phyloP scores from a whole-genome alignment of 2,113 vertebrate genomes.

The Nibea albiflora region DNA sequence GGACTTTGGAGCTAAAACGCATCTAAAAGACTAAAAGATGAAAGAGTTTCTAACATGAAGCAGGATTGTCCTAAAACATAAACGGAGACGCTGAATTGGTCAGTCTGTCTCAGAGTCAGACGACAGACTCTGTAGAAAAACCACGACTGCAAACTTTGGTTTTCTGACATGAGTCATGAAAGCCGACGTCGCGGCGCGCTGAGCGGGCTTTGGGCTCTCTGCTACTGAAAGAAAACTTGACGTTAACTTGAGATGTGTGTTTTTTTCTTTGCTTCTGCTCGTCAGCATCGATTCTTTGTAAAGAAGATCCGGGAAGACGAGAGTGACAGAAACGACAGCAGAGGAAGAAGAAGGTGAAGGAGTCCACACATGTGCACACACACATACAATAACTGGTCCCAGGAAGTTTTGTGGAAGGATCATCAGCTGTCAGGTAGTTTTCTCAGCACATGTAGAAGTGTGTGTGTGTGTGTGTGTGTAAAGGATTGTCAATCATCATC shows the following conservation, averaged over 20 bases:
- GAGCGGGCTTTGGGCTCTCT: not conserved
- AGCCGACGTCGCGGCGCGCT: rapidly evolving
- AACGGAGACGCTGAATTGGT: slow-evolving; percentile 5
- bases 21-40: not conserved
- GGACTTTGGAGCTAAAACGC: not conserved
- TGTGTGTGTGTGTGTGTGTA: not conserved
- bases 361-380: not conserved
- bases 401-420: not conserved
- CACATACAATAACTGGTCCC: slow-evolving; percentile 30
- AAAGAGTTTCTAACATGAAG: not conserved
- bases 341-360: slow-evolving; percentile 20
- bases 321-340: not conserved
- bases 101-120: not conserved
- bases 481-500: slow-evolving; percentile 19
- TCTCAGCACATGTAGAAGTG: not conserved
- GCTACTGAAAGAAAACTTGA: not conserved
- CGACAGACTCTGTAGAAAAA: not conserved
- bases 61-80: not conserved
- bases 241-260: not conserved
- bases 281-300: not conserved
- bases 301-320: slow-evolving; percentile 37
- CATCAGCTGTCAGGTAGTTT: slow-evolving; percentile 28
- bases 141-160: not conserved
- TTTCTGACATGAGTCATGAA: not conserved
- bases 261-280: not conserved